These are phyloP conservation scores for Oncorhynchus kisutch DNA, from an alignment of 2,113 vertebrate species.

Conservation along the genomic window DNA sequence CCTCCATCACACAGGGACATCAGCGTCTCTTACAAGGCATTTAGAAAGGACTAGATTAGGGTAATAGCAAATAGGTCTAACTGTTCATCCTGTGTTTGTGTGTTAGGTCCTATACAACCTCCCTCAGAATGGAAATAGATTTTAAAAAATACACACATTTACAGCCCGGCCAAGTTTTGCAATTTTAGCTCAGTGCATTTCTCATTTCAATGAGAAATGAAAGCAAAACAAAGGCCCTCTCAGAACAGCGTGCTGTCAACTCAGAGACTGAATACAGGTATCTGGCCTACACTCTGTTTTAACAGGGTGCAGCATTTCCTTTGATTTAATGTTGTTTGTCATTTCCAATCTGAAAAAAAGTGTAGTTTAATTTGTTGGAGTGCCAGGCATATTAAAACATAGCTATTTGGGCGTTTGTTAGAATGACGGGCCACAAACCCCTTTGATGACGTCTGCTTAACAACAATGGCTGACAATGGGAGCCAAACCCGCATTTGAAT, in stretches of 20 bases:
- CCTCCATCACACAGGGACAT: neutral
- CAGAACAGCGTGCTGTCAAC: neutral
- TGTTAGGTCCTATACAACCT: no score
- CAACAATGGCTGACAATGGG: conserved; percentile 47
- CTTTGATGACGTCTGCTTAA: conserved; percentile 41
- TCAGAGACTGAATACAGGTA: neutral
- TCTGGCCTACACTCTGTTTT: neutral
- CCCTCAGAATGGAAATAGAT: no score
- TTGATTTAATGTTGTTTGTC: neutral
- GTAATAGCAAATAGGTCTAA: no score
- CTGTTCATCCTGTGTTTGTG: no score
- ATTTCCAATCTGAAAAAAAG: conserved; percentile 16
- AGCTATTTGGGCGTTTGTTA: conserved; percentile 50
- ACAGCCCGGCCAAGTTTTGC: no score
- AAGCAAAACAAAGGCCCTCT: no score
- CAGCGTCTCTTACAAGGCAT: no score
- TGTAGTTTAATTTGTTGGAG: conserved; percentile 23
- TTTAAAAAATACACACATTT: neutral
- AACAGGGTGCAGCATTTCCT: neutral
- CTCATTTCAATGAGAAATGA: no score
- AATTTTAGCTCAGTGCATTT: no score
- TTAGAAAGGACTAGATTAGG: no score
- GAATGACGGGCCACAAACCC: conserved; percentile 39
- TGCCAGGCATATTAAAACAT: conserved; percentile 38
- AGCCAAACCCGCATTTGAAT: conserved; percentile 37